Base-by-base conservation (phyloP, 2,113 vertebrate species). In the Zosterops pallidus region DNA sequence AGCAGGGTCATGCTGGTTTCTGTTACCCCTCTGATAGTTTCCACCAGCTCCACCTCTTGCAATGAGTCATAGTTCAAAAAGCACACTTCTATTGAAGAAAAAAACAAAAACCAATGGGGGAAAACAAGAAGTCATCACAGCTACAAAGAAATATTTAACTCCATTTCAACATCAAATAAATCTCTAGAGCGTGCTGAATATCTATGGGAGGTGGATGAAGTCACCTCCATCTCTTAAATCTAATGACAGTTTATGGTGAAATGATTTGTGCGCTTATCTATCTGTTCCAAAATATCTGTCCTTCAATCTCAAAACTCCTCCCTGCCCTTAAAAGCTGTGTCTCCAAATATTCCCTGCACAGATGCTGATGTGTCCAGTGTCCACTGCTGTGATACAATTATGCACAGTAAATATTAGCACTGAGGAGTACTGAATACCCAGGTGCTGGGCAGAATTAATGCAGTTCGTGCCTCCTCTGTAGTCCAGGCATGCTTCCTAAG, bases 21-120 rank as follows among this genome's bases (percentile, higher is more conserved):
- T 91, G 42, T 87, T 63, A 31, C 28, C 88, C 15, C 42, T 77
- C 70, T 72, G 39, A 72, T 21, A 15, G 35, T 46, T 90, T 67
- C 70, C 42, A 83, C 50, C 16, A 47, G 28, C 62, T 88, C 64
- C 59, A 74, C 57, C 35, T 94, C 91, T 83, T 75, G 47, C 31
- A 64, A 6, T 55, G 60, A 86, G 18, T 83, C 64, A 55, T 5
- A 10, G 55, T 78, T 90, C 75, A 74, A 56, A 94, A 68, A 17
- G 17, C 41, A 60, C 41, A 6, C 2, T 75, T 76, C 14, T 70
- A 3, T 77, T 35, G 41, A 79, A 77, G 52, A 67, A 70, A 59
- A 47, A 12, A 35, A 0, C 1, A 15, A n/a, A n/a, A 59, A 4
- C 18, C 6, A 68, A 9, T 18, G n/a, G 1, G 3, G 10, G 2